Evolutionary conservation across 2,113 vertebrate species (phyloP).

Genomic region (Odontophorus gujanensis): DNA sequence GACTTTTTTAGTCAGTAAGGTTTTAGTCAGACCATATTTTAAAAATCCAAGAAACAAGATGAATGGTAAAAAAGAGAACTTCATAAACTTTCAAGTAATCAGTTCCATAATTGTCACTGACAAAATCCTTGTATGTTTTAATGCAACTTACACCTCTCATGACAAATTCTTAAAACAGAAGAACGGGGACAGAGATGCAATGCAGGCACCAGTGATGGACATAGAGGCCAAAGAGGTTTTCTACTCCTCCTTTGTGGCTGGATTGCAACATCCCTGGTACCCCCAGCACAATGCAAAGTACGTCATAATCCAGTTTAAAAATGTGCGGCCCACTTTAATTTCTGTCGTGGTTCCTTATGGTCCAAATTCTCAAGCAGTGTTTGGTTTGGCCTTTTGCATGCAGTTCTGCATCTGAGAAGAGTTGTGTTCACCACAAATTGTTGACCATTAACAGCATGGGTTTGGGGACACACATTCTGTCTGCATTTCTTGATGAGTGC

Average conservation of each 20-base stretch:
- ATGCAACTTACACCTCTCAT: background rate
- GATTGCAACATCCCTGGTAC: background rate
- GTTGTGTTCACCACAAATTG: background rate
- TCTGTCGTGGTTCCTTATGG: fast-evolving
- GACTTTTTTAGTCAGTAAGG: background rate
- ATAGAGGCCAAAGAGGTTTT: background rate
- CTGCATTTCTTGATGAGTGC: background rate
- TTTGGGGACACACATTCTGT: background rate
- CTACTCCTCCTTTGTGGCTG: background rate
- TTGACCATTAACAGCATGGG: background rate
- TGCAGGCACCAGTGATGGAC: background rate
- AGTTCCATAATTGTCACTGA: background rate
- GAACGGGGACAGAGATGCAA: background rate
- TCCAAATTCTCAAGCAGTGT: background rate
- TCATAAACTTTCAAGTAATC: background rate
- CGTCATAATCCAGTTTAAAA: background rate
- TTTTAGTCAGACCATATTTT: background rate
- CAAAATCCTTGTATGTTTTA: background rate
- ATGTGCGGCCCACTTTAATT: background rate
- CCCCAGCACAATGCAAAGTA: fast-evolving
- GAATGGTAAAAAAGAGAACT: background rate
- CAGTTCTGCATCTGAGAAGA: background rate
- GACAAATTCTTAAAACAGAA: background rate
- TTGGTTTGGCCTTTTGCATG: background rate
- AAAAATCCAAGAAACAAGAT: background rate